Evolutionary conservation across 2,888 invertebrate genomes (phyloP).

Genomic region (Drepana falcataria): DNA sequence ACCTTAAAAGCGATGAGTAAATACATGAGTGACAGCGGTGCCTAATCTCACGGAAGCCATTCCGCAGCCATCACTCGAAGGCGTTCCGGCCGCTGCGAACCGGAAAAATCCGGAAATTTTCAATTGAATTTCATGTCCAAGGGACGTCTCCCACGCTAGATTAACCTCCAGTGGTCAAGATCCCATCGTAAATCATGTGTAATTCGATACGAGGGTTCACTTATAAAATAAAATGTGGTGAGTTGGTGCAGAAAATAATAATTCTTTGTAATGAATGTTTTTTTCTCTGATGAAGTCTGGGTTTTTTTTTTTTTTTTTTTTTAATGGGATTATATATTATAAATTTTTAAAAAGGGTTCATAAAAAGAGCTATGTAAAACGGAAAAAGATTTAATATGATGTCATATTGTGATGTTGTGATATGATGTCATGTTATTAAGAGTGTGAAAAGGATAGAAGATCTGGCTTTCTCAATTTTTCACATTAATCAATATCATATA

Average conservation of each 20-base stretch:
- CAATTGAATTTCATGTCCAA: constrained; percentile 62
- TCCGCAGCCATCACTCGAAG: constrained; percentile 59
- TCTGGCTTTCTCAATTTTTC: too few species aligned
- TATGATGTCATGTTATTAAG: too few species aligned
- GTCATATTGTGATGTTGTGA: too few species aligned
- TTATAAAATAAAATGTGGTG: not conserved
- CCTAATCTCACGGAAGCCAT: constrained; percentile 61
- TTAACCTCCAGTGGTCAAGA: constrained; percentile 46
- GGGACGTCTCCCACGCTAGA: constrained; percentile 60
- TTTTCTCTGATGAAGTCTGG: too few species aligned
- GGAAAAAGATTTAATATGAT: too few species aligned
- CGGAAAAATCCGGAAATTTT: constrained; percentile 52
- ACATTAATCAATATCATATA: too few species aligned
- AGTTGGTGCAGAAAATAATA: not conserved
- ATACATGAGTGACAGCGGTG: constrained; percentile 14
- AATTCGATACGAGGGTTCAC: constrained; percentile 25
- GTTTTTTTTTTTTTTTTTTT: too few species aligned
- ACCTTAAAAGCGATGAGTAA: constrained; percentile 3
- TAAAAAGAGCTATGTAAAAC: too few species aligned
- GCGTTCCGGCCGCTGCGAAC: constrained; percentile 31
- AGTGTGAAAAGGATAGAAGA: too few species aligned
- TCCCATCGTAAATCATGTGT: constrained; percentile 52
- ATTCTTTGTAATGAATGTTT: too few species aligned
- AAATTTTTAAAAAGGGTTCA: too few species aligned
- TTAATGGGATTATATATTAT: too few species aligned